Percentiles rank a stretch among this genome's conserved stretches.
phyloP scores from a whole-genome alignment of 2,113 vertebrate species.

The Brachypodius melanocephalos region DNA sequence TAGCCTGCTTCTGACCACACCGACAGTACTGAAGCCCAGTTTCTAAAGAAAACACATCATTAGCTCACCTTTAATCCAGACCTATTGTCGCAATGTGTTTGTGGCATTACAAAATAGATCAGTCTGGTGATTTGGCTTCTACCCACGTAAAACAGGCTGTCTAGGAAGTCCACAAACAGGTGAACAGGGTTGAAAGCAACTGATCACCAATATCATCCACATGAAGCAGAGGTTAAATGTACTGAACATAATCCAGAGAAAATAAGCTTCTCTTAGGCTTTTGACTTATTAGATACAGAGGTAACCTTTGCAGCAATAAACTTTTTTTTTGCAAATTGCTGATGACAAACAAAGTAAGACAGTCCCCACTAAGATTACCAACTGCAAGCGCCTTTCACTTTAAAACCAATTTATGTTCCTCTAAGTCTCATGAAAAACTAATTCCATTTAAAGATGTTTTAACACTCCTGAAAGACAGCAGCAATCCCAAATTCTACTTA shows the following conservation, averaged over 20 bases:
- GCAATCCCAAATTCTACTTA: neutral
- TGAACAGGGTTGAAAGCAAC: neutral
- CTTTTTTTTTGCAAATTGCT: neutral
- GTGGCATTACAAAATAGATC: neutral
- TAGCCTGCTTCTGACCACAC: neutral
- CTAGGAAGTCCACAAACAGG: neutral
- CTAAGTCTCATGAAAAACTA: neutral
- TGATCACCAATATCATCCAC: neutral
- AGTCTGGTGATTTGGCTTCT: neutral
- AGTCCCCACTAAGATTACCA: neutral
- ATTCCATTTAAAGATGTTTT: neutral
- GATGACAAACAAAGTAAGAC: neutral
- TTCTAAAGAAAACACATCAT: neutral
- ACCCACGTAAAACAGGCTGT: neutral
- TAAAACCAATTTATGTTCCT: neutral
- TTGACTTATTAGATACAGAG: neutral
- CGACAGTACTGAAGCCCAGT: accelerated
- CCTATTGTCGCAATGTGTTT: neutral
- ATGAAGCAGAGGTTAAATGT: neutral
- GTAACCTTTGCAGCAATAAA: neutral
- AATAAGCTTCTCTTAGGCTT: neutral
- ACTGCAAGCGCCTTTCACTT: neutral
- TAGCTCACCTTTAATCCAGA: neutral
- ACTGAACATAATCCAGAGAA: neutral
- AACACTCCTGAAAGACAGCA: neutral